Base-by-base conservation (phyloP, 2,113 vertebrate species). In the Tylochromis polylepis region DNA sequence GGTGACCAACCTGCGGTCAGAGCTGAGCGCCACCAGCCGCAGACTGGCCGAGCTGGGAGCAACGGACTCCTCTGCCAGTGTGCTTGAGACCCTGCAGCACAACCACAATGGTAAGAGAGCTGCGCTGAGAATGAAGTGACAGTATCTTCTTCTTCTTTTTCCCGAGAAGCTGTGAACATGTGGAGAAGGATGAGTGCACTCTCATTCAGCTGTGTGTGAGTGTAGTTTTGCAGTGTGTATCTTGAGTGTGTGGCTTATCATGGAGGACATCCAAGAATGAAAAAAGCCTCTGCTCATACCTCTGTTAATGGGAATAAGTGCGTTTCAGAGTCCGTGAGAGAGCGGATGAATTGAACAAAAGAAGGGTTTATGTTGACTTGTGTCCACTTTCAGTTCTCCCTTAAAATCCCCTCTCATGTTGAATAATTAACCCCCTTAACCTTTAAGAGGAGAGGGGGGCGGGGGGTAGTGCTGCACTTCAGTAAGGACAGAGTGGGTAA, bases 1-100 rank as follows among this genome's bases (percentile, higher is more conserved):
- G 95, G 97, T 98, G 96, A 97, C 97, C 93, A 97, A 96, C 96
- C 97, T 98, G 95, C 96, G 97, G 77, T 97, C 97, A 10, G 97
- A 98, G 95, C 97, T 98, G 93, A 97, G 96, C 36, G 97, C 97
- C 94, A 97, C 97, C 96, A 97, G 96, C 96, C 96, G 97, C 93
- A 96, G 98, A 82, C 96, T 98, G 95, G 97, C 97, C 51, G 97
- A 98, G 94, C 94, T 97, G 94, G 96, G 97, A 94, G 95, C 96
- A 16, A 93, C 89, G 56, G 94, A 95, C 92, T 88, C 92, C 36
- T 91, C 95, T 8, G 88, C 87, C 95, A 65, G 91, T 90, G 75
- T 89, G 90, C 95, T 97, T 41, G 97, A 98, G 95, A 97, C 93
- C 95, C 95, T 93, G 85, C 97, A 97, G 92, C 97, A 95, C 85